These are phyloP conservation scores for Lophius piscatorius DNA, from an alignment of 2,113 vertebrate species.

Conservation along the genomic window DNA sequence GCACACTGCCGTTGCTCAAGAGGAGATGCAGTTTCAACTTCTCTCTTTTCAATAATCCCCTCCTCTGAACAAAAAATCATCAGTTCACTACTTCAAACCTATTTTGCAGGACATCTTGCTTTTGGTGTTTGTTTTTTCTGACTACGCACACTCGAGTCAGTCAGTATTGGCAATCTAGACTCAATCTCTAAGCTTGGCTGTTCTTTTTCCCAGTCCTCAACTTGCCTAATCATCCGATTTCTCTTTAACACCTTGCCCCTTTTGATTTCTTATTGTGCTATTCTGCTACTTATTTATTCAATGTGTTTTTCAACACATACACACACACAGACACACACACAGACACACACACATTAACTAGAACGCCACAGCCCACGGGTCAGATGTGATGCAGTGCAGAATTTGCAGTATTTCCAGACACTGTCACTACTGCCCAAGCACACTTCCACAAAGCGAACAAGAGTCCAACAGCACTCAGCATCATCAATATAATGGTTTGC, in stretches of 20 bases:
- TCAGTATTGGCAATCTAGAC: slow-evolving; percentile 21
- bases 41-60: slow-evolving; percentile 15
- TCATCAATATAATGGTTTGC: slow-evolving; percentile 17
- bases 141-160: slow-evolving; percentile 26
- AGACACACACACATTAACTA: neutral
- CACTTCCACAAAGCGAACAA: slow-evolving; percentile 24
- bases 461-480: slow-evolving; percentile 6
- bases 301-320: slow-evolving; percentile 14
- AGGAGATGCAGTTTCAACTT: too few species aligned
- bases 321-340: too few species aligned
- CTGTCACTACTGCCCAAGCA: slow-evolving; percentile 31
- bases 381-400: slow-evolving; percentile 13
- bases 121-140: slow-evolving; percentile 13
- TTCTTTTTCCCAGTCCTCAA: slow-evolving; percentile 23
- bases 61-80: slow-evolving; percentile 30
- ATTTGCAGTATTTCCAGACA: slow-evolving; percentile 16
- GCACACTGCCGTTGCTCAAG: slow-evolving; percentile 10
- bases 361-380: slow-evolving; percentile 5
- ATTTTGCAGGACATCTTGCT: slow-evolving; percentile 20
- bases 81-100: slow-evolving; percentile 34
- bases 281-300: slow-evolving; percentile 44
- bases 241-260: slow-evolving; percentile 45
- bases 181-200: slow-evolving; percentile 9
- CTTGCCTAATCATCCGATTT: slow-evolving; percentile 36
- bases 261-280: slow-evolving; percentile 38